Evolutionary conservation across 2,113 vertebrate species (phyloP), one percentile per base, ranked within the genome.

Genomic region (Clarias magur): DNA sequence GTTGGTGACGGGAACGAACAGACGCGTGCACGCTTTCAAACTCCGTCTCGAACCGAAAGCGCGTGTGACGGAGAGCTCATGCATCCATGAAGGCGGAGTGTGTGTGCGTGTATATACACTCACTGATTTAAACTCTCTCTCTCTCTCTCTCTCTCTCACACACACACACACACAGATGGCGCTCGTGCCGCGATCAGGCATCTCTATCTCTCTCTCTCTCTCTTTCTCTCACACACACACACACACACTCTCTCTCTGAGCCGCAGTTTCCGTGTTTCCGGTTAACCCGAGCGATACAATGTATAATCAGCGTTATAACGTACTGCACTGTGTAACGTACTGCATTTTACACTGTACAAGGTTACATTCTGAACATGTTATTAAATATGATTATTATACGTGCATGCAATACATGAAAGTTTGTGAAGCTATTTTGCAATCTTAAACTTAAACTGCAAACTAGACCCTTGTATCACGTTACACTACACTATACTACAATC

Each of bases 111-210:
- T 23, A 62, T 59, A 21, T 48, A 48, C 48, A 48, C 48, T 48
- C 48, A 38, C 79, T 81, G 79, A 23, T 80, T 60, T 62, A 34
- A 62, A 67, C 81, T 65, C 80, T 53, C 79, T 60, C 79, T 34
- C 30, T 34, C 30, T 34, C 30, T 81, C 78, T 34, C 78, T 15
- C 76, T 79, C 48, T 76, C 63, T 63, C 84, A 48, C 85, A 80
- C 68, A 86, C 87, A 81, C 82, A 89, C 88, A 11, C 81, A 83
- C 91, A 84, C 91, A 91, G 87, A 89, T 89, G 82, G 89, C 78
- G 87, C 82, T 79, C 86, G 83, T 70, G 38, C 85, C 82, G 86
- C 83, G 87, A 34, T 91, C 88, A 54, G 68, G 27, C 83, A 82
- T 53, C 48, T 88, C 88, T 27, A 53, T 88, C 88, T 27, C 75